phyloP scores from a whole-genome alignment of 2,888 invertebrate genomes.

The Drosophila diplacantha region DNA sequence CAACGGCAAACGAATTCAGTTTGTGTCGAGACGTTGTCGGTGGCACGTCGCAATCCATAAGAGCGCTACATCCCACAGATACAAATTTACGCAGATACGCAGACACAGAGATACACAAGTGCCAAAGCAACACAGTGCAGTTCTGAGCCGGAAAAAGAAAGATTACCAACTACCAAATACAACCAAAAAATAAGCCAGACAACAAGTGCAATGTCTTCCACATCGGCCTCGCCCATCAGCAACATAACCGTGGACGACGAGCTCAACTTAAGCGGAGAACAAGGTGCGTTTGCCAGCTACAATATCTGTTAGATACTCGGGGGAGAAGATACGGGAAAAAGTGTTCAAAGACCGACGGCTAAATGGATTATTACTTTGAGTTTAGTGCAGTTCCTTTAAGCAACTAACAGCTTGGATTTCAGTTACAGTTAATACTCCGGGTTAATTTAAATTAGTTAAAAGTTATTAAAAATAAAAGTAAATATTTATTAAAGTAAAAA shows the following conservation, averaged over 20 bases:
- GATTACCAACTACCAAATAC: slow-evolving; percentile 11
- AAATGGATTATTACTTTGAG: slow-evolving; percentile 9
- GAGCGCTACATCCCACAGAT: slow-evolving; percentile 42
- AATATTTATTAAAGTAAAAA: too few relatives aligned
- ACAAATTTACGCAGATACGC: slow-evolving; percentile 26
- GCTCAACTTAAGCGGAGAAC: slow-evolving; percentile 75
- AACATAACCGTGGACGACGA: slow-evolving; percentile 78
- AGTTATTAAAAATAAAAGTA: background rate
- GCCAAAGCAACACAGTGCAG: slow-evolving; percentile 16
- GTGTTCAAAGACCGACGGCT: slow-evolving; percentile 52
- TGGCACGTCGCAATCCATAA: slow-evolving; percentile 62
- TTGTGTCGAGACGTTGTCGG: slow-evolving; percentile 72
- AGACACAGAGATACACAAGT: slow-evolving; percentile 41
- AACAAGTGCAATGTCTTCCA: slow-evolving; percentile 76
- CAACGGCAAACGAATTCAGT: slow-evolving; percentile 67
- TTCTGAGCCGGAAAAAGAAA: slow-evolving; percentile 2
- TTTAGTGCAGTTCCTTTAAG: background rate
- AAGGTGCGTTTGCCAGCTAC: slow-evolving; percentile 70
- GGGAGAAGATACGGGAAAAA: background rate
- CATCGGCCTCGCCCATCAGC: slow-evolving; percentile 78
- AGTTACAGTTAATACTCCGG: background rate
- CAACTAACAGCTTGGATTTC: background rate
- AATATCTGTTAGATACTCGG: slow-evolving; percentile 4
- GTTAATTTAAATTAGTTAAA: too few relatives aligned
- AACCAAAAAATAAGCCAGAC: slow-evolving; percentile 35